Conservation (phyloP, 2,797 vertebrate species). For the Alectoris magna region DNA sequence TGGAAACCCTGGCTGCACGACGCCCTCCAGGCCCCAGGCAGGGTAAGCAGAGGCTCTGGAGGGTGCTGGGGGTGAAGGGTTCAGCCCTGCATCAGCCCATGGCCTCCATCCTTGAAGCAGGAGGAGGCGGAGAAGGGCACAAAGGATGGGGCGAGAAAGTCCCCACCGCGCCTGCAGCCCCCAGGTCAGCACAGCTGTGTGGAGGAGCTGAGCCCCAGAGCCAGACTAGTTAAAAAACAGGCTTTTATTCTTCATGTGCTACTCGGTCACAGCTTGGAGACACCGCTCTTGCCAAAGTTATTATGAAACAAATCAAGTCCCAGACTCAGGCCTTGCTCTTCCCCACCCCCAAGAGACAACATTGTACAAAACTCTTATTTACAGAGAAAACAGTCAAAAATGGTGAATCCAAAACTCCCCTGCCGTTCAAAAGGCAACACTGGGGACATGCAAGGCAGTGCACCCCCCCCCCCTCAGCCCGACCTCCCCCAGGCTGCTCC, state of each 20-base stretch:
- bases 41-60: too few species aligned
- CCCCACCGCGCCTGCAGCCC: too few species aligned
- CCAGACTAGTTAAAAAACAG: slow-evolving; percentile 61
- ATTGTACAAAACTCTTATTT: slow-evolving; percentile 83
- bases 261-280: slow-evolving; percentile 52
- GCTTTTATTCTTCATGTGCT: slow-evolving; percentile 74
- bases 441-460: background rate
- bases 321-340: slow-evolving; percentile 43
- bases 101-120: background rate
- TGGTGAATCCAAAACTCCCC: background rate
- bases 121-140: background rate
- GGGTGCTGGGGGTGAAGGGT: background rate
- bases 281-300: slow-evolving; percentile 49
- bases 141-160: background rate
- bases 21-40: too few species aligned
- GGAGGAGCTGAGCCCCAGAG: background rate
- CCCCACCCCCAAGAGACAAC: slow-evolving; percentile 66
- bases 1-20: too few species aligned
- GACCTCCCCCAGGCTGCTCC: background rate
- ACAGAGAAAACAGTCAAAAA: slow-evolving; percentile 79
- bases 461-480: background rate
- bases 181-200: background rate
- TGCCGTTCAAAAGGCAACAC: background rate
- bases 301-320: slow-evolving; percentile 64
- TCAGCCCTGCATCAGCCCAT: background rate